These are phyloP conservation scores for Isotomurus palustris DNA, from an alignment of 2,888 invertebrate genomes.

Conservation along the genomic window DNA sequence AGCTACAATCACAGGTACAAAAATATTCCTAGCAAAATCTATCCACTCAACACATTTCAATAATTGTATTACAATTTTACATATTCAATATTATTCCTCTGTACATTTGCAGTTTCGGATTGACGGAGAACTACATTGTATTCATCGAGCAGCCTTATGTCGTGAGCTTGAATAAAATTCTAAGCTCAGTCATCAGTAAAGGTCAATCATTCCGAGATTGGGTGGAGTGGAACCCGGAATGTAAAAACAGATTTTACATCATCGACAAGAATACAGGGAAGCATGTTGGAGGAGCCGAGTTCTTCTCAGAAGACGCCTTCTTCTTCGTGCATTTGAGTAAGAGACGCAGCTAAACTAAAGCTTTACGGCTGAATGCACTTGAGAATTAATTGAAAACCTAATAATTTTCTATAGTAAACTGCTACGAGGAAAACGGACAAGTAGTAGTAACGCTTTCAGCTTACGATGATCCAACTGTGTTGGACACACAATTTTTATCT, in stretches of 20 bases:
- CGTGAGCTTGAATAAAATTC: conserved; percentile 49
- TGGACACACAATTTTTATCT: conserved; percentile 49
- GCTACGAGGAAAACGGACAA: conserved; percentile 53
- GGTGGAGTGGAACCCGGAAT: conserved; percentile 51
- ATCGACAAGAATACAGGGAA: conserved; percentile 51
- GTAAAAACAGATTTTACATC: conserved; percentile 50
- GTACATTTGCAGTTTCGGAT: conserved; percentile 55
- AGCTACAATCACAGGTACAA: conserved; percentile 36
- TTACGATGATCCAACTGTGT: conserved; percentile 49
- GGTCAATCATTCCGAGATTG: conserved; percentile 50
- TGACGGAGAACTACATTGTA: conserved; percentile 55
- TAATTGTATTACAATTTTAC: too few relatives aligned
- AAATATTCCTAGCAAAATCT: neutral
- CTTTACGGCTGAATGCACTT: neutral
- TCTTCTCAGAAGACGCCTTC: conserved; percentile 51
- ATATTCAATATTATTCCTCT: too few relatives aligned
- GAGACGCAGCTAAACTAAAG: neutral
- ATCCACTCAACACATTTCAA: neutral
- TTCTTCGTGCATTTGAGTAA: conserved; percentile 54
- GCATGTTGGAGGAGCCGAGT: conserved; percentile 47
- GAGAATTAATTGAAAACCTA: too few relatives aligned
- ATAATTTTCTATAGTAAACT: conserved; percentile 50
- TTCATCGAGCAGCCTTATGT: conserved; percentile 52
- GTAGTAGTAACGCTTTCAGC: conserved; percentile 50
- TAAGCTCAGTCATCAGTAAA: conserved; percentile 49